Base-by-base conservation (phyloP, 2,888 invertebrate genomes). In the Amiota mariae region DNA sequence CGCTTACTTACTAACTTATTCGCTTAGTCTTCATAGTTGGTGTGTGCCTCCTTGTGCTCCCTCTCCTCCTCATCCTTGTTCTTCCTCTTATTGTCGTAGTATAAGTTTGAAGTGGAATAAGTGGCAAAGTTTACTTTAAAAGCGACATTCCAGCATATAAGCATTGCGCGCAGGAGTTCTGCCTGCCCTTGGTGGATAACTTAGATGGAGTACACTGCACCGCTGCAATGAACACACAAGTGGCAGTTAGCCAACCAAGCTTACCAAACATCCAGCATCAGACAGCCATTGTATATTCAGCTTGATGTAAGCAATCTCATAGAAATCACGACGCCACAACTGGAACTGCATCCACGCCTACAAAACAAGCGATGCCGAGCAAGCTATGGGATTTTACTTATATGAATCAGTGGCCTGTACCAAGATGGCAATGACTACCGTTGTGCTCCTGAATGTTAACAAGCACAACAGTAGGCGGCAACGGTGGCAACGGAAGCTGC, bases 271-370 rank as follows among this genome's bases (percentile, higher is more conserved):
- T 51, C 12, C 18, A 59, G 15, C 57, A 57, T 15, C 59, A 59
- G 11, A 18, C 20, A 9, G 20, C 59, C 54, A 51, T 49, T 49
- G 24, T 54, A 47, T 54, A 54, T 68, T 68, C 51, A 68, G 24
- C 51, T 68, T 54, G 67, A 68, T 68, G 67, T 68, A 54, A 68
- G 67, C 67, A 20, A 54, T 68, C 67, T 68, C 67, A 68, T 68
- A 68, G n/a, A 68, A 68, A 68, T 68, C 67, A 24, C 66, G 48
- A 48, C 18, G 46, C 36, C 13, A 6, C 63, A 20, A 20, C n/a
- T 18, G n/a, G 63, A 24, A 36, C 36, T 6, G 36, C 3, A 36
- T 36, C 36, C 63, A 59, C 59, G 20, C 59, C 59, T 20, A 59
- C 59, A 15, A 59, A 12, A 36, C 36, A 6, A 36, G 36, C 8